These are phyloP conservation scores for Eubasilissa splendida DNA, from an alignment of 2,888 invertebrate species.

Conservation along the genomic window DNA sequence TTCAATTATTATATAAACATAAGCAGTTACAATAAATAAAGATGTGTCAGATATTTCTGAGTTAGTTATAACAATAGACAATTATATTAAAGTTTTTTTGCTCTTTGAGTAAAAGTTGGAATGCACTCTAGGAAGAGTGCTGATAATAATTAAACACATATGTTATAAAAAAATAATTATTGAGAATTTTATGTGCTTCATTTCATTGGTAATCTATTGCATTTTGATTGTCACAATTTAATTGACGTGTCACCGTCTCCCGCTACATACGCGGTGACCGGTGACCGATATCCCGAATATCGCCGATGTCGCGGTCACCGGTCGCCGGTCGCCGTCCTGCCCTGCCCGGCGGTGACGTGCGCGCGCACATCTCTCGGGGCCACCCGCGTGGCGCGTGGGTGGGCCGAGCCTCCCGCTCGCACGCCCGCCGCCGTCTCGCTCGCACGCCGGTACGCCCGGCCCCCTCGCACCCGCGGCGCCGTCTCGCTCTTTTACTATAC, in stretches of 20 bases:
- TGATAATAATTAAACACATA: too few species aligned
- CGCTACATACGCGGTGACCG: not conserved
- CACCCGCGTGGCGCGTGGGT: constrained; percentile 73
- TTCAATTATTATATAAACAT: too few species aligned
- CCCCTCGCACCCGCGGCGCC: constrained; percentile 1
- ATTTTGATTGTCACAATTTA: not conserved
- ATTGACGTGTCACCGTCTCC: not conserved
- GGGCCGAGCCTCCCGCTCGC: constrained; percentile 63
- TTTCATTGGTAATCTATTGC: too few species aligned
- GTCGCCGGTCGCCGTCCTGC: constrained; percentile 61
- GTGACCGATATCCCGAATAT: not conserved
- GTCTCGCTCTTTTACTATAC: not conserved
- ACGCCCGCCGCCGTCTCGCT: constrained; percentile 49
- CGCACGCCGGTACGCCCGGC: constrained; percentile 40
- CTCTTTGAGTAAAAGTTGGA: too few species aligned
- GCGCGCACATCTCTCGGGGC: constrained; percentile 70
- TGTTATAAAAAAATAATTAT: too few species aligned
- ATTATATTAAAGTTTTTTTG: too few species aligned
- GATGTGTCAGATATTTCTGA: too few species aligned
- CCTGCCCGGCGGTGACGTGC: constrained; percentile 33
- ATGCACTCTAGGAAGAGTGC: too few species aligned
- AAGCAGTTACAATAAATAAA: too few species aligned
- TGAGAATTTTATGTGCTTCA: too few species aligned
- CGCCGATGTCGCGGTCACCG: constrained; percentile 58
- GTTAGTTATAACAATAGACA: too few species aligned